Evolutionary conservation across 2,888 invertebrate species (phyloP), one percentile per base, ranked within the genome.

Genomic region (Halictus ligatus): DNA sequence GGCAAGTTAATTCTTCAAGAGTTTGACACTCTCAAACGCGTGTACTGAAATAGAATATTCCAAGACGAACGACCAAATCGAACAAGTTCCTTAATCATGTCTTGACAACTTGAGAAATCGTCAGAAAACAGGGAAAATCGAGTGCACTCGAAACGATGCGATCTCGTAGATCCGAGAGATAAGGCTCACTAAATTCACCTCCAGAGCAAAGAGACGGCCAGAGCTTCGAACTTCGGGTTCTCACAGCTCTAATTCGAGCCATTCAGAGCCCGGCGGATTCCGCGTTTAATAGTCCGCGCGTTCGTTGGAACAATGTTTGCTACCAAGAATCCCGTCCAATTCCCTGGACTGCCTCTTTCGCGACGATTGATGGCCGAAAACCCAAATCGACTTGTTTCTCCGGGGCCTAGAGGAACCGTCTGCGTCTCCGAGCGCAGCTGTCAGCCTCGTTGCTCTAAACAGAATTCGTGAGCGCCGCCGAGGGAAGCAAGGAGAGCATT

Each of bases 401-500:
- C 87, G 89, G 82, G 25, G 80, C 3, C 58, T 58, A 82, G 78
- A 50, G 50, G 69, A 25, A 15, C 86, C 84, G 69, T 88, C 87
- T 86, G 67, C 78, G 80, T 88, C 87, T 86, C 69, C 78, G 80
- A 54, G 78, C 67, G 91, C 92, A 92, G 92, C 92, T 92, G 92
- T 90, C 89, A 89, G 89, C 86, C 84, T 78, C 87, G 88, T 90
- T 89, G 87, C 72, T 76, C 82, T 82, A 75, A 50, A 76, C 79
- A 84, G 81, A 91, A 60, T 75, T 67, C 72, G 79, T 13, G 60
- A 60, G 60, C 29, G 85, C 54, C n/a, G n/a, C 3, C 54, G 80
- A 87, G 86, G 84, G 78, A 82, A 82, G 75, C 80, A 85, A 80
- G 81, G 67, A 76, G 84, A 82, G 92, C 93, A 92, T 93, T 93